phyloP scores from a whole-genome alignment of 2,797 vertebrate species.

The Paratrypauchen microcephalus region DNA sequence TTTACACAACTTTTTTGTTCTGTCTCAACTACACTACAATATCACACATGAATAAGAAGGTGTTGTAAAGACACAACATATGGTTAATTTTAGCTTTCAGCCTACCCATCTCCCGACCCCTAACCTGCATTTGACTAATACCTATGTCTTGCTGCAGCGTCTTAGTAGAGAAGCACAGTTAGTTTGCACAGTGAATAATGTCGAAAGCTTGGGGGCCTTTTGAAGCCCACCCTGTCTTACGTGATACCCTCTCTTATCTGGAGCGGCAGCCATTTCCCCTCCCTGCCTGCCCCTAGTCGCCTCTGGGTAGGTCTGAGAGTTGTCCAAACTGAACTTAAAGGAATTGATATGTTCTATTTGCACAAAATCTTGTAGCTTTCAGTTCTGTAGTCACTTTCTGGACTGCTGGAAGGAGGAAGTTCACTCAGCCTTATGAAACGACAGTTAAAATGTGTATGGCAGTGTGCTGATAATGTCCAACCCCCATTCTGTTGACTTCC shows the following conservation, averaged over 20 bases:
- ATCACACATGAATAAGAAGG: neutral
- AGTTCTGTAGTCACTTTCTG: conserved; percentile 37
- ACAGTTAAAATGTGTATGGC: conserved; percentile 24
- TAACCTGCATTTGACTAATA: conserved; percentile 27
- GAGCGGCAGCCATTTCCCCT: conserved; percentile 75
- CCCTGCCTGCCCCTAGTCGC: conserved; percentile 39
- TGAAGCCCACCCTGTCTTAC: conserved; percentile 44
- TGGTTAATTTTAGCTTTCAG: conserved; percentile 23
- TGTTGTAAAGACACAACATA: conserved; percentile 16
- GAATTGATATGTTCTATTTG: conserved; percentile 43
- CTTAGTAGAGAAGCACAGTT: neutral
- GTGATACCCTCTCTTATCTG: conserved; percentile 80
- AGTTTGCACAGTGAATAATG: neutral
- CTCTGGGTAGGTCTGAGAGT: conserved; percentile 6
- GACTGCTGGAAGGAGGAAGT: conserved; percentile 60
- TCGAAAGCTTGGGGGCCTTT: conserved; percentile 36
- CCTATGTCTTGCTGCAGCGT: neutral
- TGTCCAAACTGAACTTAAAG: conserved; percentile 23
- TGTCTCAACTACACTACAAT: no score
- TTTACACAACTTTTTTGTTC: no score
- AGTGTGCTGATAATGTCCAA: conserved; percentile 33
- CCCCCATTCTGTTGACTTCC: conserved; percentile 34
- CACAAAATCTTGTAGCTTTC: conserved; percentile 36
- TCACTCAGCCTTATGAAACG: conserved; percentile 58
- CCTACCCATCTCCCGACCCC: conserved; percentile 34